Percentiles rank a stretch among this genome's conserved stretches.
phyloP scores from a whole-genome alignment of 2,797 vertebrate genomes.

The Thripadectes ignobilis region DNA sequence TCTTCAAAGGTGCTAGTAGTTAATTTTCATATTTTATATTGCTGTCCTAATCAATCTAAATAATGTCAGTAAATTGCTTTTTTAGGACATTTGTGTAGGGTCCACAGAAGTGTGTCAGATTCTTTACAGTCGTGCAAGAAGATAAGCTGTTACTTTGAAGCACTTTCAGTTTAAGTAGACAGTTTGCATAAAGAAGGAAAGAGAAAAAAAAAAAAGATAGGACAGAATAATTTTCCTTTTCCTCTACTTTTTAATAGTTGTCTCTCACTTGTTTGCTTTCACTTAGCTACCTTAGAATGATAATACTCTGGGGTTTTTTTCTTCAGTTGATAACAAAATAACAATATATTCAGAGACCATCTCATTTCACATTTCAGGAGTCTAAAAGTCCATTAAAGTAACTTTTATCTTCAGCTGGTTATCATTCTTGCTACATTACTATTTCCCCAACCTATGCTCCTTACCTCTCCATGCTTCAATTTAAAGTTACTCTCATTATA shows the following conservation, averaged over 20 bases:
- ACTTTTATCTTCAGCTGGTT: conserved; percentile 30
- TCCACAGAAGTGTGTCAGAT: background rate
- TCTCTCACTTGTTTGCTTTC: background rate
- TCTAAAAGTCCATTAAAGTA: background rate
- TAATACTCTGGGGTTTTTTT: background rate
- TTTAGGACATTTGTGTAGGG: background rate
- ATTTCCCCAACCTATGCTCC: background rate
- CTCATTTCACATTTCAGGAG: background rate
- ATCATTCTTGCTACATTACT: background rate
- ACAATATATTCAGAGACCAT: background rate
- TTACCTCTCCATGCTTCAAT: background rate
- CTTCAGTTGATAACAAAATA: background rate
- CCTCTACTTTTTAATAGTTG: background rate
- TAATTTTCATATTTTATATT: background rate
- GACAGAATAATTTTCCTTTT: background rate
- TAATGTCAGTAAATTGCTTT: background rate
- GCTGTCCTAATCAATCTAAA: background rate
- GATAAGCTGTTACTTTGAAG: background rate
- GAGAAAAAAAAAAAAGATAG: fast-evolving
- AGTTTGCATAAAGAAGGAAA: background rate
- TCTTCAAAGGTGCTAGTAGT: background rate
- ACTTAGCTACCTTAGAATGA: background rate
- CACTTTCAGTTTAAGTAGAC: background rate
- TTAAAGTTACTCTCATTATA: conserved; percentile 25
- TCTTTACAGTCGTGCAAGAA: background rate